Conservation (phyloP, 2,888 invertebrate genomes). For the Lasioglossum pauxillum region DNA sequence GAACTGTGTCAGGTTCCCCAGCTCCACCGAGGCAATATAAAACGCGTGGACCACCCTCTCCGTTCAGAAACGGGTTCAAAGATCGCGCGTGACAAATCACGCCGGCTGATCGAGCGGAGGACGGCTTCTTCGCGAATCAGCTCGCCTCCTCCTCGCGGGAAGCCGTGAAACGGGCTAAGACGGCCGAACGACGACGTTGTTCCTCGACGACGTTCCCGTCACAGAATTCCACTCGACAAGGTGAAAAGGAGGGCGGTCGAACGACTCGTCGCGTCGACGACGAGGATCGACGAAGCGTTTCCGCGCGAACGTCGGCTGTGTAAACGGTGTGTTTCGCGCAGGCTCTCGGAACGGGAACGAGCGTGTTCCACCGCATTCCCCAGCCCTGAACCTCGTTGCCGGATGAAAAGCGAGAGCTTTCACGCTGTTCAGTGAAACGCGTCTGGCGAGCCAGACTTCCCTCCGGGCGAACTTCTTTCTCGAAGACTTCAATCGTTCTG, state of each 20-base stretch:
- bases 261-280: background rate
- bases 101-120: background rate
- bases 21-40: background rate
- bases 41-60: background rate
- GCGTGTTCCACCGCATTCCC: background rate
- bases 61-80: background rate
- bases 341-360: slow-evolving; percentile 13
- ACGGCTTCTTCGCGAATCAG: background rate
- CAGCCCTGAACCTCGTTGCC: background rate
- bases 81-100: background rate
- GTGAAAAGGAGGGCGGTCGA: slow-evolving; percentile 4
- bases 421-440: background rate
- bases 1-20: background rate
- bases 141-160: background rate
- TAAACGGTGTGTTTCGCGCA: slow-evolving; percentile 21
- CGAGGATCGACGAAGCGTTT: slow-evolving; percentile 5
- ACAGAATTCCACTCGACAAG: slow-evolving; percentile 13
- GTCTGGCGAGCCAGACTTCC: background rate
- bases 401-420: background rate
- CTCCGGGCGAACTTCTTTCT: background rate
- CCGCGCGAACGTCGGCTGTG: background rate
- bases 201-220: background rate
- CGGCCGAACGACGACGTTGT: background rate
- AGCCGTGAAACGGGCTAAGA: background rate
- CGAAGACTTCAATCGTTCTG: background rate